Conservation (phyloP, 2,797 vertebrate genomes). For the Acanthurus leucopareius region DNA sequence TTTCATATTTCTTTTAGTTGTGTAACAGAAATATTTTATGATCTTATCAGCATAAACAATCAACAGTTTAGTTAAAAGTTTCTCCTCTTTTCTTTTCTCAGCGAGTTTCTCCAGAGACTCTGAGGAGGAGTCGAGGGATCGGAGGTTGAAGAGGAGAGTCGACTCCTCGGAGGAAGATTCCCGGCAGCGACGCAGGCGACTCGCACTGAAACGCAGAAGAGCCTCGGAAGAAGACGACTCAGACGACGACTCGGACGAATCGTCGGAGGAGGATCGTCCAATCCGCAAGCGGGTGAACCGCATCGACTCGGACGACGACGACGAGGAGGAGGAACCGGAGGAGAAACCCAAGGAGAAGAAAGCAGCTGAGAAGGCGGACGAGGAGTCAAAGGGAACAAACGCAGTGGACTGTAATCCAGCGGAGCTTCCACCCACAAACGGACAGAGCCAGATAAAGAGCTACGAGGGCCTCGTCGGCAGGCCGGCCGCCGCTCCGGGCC, state of each 20-base stretch:
- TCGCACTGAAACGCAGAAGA: conserved; percentile 84
- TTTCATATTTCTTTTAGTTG: too few relatives aligned
- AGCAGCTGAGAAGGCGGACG: conserved; percentile 82
- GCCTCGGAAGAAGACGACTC: conserved; percentile 90
- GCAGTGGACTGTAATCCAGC: conserved; percentile 88
- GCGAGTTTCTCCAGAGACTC: conserved; percentile 81
- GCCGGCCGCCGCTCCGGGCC: conserved; percentile 56
- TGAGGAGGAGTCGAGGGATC: conserved; percentile 77
- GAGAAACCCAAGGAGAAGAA: conserved; percentile 77
- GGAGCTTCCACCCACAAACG: conserved; percentile 91
- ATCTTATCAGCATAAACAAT: too few relatives aligned
- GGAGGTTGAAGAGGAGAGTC: conserved; percentile 62
- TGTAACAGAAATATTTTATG: background rate
- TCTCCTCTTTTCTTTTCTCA: conserved; percentile 41
- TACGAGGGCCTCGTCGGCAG: conserved; percentile 89
- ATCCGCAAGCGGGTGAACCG: conserved; percentile 93
- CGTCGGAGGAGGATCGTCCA: conserved; percentile 88
- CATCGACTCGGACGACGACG: conserved; percentile 91
- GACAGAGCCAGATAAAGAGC: conserved; percentile 92
- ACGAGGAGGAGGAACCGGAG: conserved; percentile 76
- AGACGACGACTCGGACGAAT: conserved; percentile 87
- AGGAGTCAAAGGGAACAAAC: conserved; percentile 88
- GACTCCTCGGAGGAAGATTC: conserved; percentile 80
- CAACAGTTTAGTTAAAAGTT: background rate
- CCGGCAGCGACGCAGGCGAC: conserved; percentile 67